A percentile compares a stretch with the other conserved stretches of the same genome.
phyloP scores from a whole-genome alignment of 2,888 invertebrate species.

The Apantesis nais region DNA sequence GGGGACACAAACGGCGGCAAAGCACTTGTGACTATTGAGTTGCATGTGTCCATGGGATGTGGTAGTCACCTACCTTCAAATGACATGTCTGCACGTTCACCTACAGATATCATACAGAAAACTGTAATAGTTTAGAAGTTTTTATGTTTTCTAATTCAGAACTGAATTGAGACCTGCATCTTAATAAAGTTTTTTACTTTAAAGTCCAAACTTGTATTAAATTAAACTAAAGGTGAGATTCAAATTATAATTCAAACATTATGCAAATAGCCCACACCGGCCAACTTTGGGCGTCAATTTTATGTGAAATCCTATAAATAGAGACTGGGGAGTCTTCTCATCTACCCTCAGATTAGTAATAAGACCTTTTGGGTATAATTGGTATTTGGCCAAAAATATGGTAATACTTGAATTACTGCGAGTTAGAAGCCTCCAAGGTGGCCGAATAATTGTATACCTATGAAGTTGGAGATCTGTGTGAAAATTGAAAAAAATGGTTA shows the following conservation, averaged over 20 bases:
- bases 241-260: constrained; percentile 45
- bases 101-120: background rate
- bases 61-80: no score
- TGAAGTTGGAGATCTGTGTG: background rate
- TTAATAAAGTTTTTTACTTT: constrained; percentile 6
- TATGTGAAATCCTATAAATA: constrained; percentile 37
- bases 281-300: constrained; percentile 37
- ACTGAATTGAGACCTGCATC: background rate
- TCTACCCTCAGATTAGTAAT: constrained; percentile 34
- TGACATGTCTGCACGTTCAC: no score
- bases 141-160: background rate
- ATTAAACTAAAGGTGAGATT: constrained; percentile 20
- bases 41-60: no score
- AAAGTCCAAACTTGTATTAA: background rate
- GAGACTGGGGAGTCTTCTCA: constrained; percentile 19
- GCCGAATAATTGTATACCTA: background rate
- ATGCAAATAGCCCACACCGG: constrained; percentile 38
- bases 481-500: no score
- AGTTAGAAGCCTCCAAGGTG: background rate
- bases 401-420: constrained; percentile 10
- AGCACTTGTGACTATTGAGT: no score
- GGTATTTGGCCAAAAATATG: constrained; percentile 26
- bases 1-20: no score
- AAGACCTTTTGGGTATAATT: constrained; percentile 32
- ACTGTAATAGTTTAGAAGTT: background rate